A percentile compares a stretch with the other conserved stretches of the same genome.
Conservation (phyloP, 1,140 invertebrate species). For the Drosophila elegans region DNA sequence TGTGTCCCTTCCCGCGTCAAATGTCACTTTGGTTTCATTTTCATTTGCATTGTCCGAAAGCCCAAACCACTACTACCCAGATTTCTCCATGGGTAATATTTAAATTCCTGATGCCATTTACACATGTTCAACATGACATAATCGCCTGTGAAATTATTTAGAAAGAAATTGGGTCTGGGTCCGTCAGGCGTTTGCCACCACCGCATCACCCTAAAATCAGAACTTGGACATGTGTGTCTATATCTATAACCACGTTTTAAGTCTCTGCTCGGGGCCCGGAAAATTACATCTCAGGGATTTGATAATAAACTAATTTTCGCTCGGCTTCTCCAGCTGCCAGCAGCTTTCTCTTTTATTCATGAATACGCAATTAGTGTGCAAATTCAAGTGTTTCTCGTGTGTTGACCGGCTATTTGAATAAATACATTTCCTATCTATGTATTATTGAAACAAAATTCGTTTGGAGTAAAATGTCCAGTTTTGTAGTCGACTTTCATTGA, state of each 20-base stretch:
- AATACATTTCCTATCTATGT: conserved; percentile 24
- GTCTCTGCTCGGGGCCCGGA: conserved; percentile 46
- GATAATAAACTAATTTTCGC: conserved; percentile 78
- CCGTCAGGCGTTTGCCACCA: conserved; percentile 3
- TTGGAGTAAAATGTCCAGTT: conserved; percentile 70
- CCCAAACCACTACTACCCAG: conserved; percentile 3
- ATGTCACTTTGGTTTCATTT: conserved; percentile 69
- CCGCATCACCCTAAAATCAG: conserved; percentile 34
- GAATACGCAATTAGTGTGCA: conserved; percentile 79
- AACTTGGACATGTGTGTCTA: conserved; percentile 17
- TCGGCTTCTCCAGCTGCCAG: conserved; percentile 17
- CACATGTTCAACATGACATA: conserved; percentile 79
- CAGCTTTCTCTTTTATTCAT: conserved; percentile 71
- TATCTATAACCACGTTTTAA: conserved; percentile 20
- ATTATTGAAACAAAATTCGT: conserved; percentile 76
- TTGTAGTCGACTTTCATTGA: conserved; percentile 22
- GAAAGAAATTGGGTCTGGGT: conserved; percentile 27
- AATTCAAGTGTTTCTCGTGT: conserved; percentile 69
- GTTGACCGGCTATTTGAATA: conserved; percentile 44
- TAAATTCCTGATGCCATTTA: conserved; percentile 67
- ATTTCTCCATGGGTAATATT: conserved; percentile 41
- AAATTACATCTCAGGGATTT: conserved; percentile 78
- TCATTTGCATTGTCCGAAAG: conserved; percentile 49
- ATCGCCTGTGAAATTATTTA: conserved; percentile 75
- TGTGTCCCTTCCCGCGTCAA: conserved; percentile 22